These are phyloP conservation scores for Hippopotamyrus pictus DNA, from an alignment of 2,797 vertebrate species.

Conservation along the genomic window DNA sequence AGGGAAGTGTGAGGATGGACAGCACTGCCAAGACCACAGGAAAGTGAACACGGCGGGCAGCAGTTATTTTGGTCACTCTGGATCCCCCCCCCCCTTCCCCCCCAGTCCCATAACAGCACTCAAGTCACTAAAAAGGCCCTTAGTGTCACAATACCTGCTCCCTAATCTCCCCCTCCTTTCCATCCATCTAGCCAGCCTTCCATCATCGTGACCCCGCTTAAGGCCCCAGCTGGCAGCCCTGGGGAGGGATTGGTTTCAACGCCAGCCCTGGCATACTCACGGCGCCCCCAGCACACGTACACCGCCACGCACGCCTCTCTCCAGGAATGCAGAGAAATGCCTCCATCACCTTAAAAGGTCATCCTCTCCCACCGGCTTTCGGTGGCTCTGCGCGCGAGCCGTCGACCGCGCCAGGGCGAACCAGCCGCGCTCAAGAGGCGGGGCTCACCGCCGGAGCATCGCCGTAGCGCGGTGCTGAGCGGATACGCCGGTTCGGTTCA, in stretches of 20 bases:
- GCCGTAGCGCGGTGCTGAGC: not conserved
- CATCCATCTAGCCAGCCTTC: not conserved
- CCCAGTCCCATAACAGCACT: not conserved
- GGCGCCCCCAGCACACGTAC: not conserved
- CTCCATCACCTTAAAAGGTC: not conserved
- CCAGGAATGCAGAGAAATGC: slow-evolving; percentile 3
- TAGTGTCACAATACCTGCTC: not conserved
- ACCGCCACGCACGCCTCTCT: not conserved
- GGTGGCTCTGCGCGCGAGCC: no score
- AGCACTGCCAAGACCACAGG: not conserved
- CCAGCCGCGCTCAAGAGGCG: not conserved
- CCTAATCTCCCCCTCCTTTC: not conserved
- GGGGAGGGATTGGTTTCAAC: not conserved
- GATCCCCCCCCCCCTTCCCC: not conserved
- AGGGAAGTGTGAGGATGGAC: not conserved
- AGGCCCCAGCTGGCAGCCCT: not conserved
- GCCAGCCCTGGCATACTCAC: not conserved
- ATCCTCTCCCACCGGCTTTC: not conserved
- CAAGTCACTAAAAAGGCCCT: not conserved
- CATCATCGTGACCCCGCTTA: not conserved
- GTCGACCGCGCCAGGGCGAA: no score
- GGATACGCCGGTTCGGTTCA: not conserved
- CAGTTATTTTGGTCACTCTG: not conserved
- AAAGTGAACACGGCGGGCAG: not conserved
- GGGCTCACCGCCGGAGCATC: not conserved